Conservation (phyloP, 2,113 vertebrate genomes). For the Gadus chalcogrammus region DNA sequence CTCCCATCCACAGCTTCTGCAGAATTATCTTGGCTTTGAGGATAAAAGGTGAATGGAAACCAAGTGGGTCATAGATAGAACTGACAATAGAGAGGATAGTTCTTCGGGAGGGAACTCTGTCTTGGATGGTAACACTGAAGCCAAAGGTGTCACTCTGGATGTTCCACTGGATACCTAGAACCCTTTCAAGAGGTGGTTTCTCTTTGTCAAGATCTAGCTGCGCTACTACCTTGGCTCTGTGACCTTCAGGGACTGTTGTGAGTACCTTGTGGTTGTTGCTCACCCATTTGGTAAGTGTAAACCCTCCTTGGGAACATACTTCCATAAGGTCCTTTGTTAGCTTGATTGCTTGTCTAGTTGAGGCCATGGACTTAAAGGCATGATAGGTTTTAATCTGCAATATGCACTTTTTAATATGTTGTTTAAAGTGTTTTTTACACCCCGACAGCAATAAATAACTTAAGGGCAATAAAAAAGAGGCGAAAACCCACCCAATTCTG, state of each 20-base stretch:
- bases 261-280: neutral
- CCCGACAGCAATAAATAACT: no score
- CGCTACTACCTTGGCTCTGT: no score
- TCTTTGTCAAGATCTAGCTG: neutral
- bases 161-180: neutral
- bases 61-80: conserved; percentile 2
- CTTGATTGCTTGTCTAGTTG: neutral
- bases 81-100: neutral
- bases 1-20: neutral
- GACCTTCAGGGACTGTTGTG: neutral
- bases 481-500: no score
- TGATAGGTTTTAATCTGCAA: no score
- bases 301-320: neutral
- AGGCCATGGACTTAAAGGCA: no score
- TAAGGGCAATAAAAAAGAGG: no score
- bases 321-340: neutral
- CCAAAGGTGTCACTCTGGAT: neutral
- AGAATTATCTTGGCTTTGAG: conserved; percentile 1
- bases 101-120: neutral
- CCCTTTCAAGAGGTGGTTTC: neutral
- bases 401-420: no score
- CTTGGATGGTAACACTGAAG: neutral
- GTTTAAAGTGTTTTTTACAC: no score
- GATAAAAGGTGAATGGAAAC: neutral
- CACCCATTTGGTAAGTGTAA: no score